Evolutionary conservation across 2,797 vertebrate genomes (phyloP).

Genomic region (Hemitrygon akajei): DNA sequence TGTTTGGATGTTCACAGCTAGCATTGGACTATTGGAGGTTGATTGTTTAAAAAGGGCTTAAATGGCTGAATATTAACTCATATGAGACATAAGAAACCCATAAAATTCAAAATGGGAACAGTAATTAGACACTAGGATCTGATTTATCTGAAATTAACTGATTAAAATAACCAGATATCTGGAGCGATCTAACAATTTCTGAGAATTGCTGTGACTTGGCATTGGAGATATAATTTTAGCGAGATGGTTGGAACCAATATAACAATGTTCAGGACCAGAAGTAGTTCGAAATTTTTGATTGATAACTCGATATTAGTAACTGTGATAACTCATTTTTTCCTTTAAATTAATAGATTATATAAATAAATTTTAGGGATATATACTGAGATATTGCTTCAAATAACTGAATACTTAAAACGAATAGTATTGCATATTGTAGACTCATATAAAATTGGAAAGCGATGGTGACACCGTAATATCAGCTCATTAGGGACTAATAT

Average conservation of each 20-base stretch:
- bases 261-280: too few relatives aligned
- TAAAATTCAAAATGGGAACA: neutral
- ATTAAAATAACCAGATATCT: too few relatives aligned
- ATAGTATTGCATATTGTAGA: neutral
- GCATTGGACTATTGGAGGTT: too few relatives aligned
- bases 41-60: neutral
- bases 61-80: neutral
- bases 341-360: too few relatives aligned
- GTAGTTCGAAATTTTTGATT: too few relatives aligned
- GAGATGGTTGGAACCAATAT: neutral
- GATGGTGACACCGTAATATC: neutral
- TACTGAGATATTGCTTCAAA: too few relatives aligned
- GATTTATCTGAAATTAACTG: neutral
- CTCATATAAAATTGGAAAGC: neutral
- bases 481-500: neutral
- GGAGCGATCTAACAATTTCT: neutral
- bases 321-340: too few relatives aligned
- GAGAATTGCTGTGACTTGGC: neutral
- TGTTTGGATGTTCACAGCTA: neutral
- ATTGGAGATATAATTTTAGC: neutral
- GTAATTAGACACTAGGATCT: neutral
- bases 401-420: neutral
- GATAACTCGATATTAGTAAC: too few relatives aligned
- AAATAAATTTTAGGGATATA: too few relatives aligned
- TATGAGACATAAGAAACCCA: neutral